These are phyloP conservation scores for Mixornis gularis DNA, from an alignment of 2,113 vertebrate genomes.

Conservation along the genomic window DNA sequence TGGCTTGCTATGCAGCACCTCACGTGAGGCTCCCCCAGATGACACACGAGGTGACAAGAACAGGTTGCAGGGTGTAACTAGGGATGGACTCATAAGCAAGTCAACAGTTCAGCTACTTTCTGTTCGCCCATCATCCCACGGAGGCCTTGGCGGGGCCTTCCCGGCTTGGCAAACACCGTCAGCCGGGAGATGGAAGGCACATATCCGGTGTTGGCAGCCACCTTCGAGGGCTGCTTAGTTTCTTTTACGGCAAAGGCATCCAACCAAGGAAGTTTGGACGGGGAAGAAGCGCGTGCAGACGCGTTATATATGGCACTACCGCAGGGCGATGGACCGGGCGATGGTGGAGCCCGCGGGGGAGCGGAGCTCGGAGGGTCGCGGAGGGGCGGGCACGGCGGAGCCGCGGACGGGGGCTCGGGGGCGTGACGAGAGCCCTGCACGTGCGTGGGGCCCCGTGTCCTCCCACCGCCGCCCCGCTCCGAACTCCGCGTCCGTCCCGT, in stretches of 20 bases:
- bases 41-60: not conserved
- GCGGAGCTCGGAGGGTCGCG: not conserved
- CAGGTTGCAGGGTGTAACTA: fast-evolving
- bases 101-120: not conserved
- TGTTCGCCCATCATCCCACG: not conserved
- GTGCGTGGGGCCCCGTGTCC: not conserved
- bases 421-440: not conserved
- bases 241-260: not conserved
- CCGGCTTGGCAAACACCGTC: not conserved
- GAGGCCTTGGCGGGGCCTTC: not conserved
- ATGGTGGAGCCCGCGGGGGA: not conserved
- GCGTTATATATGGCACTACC: fast-evolving
- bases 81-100: fast-evolving
- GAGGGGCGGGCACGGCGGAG: not conserved
- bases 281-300: fast-evolving
- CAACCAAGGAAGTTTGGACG: not conserved
- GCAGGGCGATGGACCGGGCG: fast-evolving
- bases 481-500: not conserved
- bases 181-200: not conserved
- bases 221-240: not conserved
- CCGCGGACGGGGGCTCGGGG: not conserved
- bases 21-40: not conserved
- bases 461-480: not conserved
- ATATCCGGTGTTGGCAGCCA: fast-evolving
- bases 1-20: not conserved